A percentile compares a stretch with the other conserved stretches of the same genome.
These are phyloP conservation scores for Heliconius hewitsoni DNA, from an alignment of 1,140 invertebrate genomes.

Conservation along the genomic window DNA sequence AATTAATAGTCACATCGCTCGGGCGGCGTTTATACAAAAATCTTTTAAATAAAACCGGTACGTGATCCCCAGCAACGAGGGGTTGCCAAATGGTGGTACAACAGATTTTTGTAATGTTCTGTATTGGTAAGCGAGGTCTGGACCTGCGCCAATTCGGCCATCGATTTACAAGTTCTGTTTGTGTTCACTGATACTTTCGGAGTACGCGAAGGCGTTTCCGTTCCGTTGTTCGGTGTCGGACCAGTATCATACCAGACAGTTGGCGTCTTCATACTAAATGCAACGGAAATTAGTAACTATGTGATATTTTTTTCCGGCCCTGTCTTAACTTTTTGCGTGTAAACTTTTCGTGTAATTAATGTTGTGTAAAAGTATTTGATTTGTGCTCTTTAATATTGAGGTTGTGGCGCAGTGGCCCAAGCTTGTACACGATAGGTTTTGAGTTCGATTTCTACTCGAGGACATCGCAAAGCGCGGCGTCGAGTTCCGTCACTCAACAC, in stretches of 20 bases:
- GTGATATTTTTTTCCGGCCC: background rate
- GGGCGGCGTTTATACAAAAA: conserved; percentile 62
- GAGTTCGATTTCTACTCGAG: too few species aligned
- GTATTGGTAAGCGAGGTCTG: conserved; percentile 74
- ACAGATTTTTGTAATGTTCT: conserved; percentile 77
- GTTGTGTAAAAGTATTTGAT: too few species aligned
- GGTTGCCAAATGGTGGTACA: conserved; percentile 71
- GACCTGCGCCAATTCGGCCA: conserved; percentile 69
- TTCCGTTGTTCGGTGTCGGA: conserved; percentile 39
- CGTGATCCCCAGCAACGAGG: conserved; percentile 54
- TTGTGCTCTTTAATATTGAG: too few species aligned
- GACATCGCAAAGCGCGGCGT: too few species aligned
- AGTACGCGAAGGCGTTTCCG: conserved; percentile 50
- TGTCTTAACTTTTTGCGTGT: too few species aligned
- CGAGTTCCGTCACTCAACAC: too few species aligned
- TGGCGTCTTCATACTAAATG: conserved; percentile 17
- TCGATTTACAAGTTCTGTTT: conserved; percentile 73
- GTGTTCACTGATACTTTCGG: conserved; percentile 61
- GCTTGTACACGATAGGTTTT: too few species aligned
- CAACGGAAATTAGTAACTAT: background rate
- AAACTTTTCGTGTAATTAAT: too few species aligned
- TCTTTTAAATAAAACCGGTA: conserved; percentile 72
- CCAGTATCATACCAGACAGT: conserved; percentile 21
- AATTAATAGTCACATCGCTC: conserved; percentile 65
- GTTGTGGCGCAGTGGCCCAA: too few species aligned